Percentiles rank a stretch among this genome's conserved stretches.
Evolutionary conservation across 1,140 invertebrate genomes (phyloP).

Genomic region (Heliconius melpomene): DNA sequence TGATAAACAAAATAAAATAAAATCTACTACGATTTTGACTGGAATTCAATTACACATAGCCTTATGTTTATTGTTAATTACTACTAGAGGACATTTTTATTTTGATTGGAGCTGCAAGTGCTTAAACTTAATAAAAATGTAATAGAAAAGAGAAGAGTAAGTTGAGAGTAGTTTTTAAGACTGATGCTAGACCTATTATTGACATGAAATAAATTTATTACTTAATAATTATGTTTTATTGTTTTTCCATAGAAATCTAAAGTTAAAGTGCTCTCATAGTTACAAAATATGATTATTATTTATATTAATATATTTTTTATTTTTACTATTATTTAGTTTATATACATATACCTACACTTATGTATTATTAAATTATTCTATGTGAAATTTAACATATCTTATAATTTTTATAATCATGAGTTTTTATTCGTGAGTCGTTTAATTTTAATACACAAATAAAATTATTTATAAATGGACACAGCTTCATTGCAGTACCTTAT

Average conservation of each 20-base stretch:
- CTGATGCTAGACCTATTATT: constrained; percentile 5
- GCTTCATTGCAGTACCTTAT: background rate
- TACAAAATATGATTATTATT: no score
- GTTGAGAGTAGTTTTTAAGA: background rate
- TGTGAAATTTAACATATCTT: no score
- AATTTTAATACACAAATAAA: background rate
- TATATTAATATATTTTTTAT: no score
- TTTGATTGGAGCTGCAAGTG: background rate
- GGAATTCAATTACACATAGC: background rate
- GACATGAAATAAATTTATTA: background rate
- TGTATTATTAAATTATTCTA: no score
- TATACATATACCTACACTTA: no score
- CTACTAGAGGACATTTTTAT: background rate
- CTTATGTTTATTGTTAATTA: background rate
- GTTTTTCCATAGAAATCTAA: background rate
- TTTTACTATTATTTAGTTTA: no score
- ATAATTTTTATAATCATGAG: no score
- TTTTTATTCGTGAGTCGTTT: background rate
- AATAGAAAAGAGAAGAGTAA: background rate
- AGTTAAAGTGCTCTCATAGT: no score
- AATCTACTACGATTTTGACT: background rate
- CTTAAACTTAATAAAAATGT: background rate
- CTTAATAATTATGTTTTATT: background rate
- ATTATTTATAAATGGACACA: background rate
- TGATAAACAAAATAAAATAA: background rate